phyloP scores from a whole-genome alignment of 2,797 vertebrate genomes.

The Tinamus major region DNA sequence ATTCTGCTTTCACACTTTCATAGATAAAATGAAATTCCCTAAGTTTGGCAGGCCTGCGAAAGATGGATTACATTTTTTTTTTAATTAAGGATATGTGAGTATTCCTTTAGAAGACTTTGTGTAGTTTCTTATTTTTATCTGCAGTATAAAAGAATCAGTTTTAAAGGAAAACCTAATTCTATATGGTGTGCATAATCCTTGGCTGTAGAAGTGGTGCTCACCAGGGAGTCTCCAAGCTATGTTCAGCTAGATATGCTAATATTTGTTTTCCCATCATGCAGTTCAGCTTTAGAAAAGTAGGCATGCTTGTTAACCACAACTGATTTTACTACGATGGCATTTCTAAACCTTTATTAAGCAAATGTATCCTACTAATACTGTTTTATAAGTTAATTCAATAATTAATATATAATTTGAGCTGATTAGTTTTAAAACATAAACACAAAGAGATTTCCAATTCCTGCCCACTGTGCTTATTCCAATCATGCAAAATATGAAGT shows the following conservation, averaged over 20 bases:
- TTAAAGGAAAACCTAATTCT: constrained; percentile 64
- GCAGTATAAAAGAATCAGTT: constrained; percentile 41
- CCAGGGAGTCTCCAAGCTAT: constrained; percentile 48
- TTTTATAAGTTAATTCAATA: not conserved
- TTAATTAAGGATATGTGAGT: not conserved
- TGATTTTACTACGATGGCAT: not conserved
- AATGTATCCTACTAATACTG: not conserved
- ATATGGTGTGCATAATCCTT: constrained; percentile 63
- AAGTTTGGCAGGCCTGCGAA: not conserved
- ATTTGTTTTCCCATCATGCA: constrained; percentile 58
- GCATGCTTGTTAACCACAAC: not conserved
- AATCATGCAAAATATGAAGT: not conserved
- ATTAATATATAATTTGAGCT: not conserved
- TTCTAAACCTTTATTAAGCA: not conserved
- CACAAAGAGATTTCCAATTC: not conserved
- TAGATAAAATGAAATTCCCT: constrained; percentile 34
- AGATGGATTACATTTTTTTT: constrained; percentile 11
- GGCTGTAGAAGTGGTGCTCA: constrained; percentile 43
- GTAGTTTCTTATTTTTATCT: constrained; percentile 51
- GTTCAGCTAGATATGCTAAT: constrained; percentile 67
- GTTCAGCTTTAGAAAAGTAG: constrained; percentile 31
- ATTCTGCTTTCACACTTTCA: constrained; percentile 5
- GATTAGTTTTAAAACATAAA: not conserved
- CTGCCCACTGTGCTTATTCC: not conserved
- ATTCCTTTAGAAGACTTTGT: constrained; percentile 45